Evolutionary conservation across 2,113 vertebrate genomes (phyloP).

Genomic region (Antechinus flavipes): DNA sequence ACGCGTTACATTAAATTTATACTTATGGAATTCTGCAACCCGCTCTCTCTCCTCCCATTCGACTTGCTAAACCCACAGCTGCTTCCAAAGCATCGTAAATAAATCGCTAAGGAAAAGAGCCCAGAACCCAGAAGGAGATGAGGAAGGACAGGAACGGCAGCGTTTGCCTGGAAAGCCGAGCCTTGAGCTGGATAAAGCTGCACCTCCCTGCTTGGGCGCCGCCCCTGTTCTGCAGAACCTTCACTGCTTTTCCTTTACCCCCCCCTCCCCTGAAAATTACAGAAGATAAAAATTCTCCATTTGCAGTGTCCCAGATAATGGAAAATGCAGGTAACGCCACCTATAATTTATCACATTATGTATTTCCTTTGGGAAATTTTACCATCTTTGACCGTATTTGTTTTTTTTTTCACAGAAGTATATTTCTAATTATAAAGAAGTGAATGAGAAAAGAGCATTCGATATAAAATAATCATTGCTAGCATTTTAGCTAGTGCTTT

Average conservation of each 20-base stretch:
- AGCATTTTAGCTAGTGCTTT: neutral
- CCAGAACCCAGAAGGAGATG: slow-evolving; percentile 68
- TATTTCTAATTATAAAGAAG: neutral
- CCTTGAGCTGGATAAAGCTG: slow-evolving; percentile 58
- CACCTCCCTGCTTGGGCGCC: slow-evolving; percentile 28
- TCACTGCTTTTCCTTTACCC: slow-evolving; percentile 47
- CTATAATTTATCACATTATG: neutral
- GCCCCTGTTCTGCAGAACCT: slow-evolving; percentile 21
- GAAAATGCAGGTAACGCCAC: neutral
- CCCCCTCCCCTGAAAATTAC: accelerated
- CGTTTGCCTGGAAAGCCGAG: slow-evolving; percentile 67
- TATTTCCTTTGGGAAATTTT: neutral
- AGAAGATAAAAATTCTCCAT: neutral
- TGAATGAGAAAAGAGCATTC: neutral
- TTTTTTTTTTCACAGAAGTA: neutral
- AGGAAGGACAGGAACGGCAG: slow-evolving; percentile 71
- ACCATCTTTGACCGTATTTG: neutral
- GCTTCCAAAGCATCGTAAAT: slow-evolving; percentile 78
- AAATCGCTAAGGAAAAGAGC: slow-evolving; percentile 79
- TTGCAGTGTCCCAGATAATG: neutral
- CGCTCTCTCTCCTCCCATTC: slow-evolving; percentile 65
- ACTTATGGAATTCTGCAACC: slow-evolving; percentile 69
- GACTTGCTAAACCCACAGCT: slow-evolving; percentile 78
- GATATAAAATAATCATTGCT: neutral
- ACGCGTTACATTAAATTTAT: slow-evolving; percentile 57